These are phyloP conservation scores for Drosophila mayri DNA, from an alignment of 1,140 invertebrate genomes.

Conservation along the genomic window DNA sequence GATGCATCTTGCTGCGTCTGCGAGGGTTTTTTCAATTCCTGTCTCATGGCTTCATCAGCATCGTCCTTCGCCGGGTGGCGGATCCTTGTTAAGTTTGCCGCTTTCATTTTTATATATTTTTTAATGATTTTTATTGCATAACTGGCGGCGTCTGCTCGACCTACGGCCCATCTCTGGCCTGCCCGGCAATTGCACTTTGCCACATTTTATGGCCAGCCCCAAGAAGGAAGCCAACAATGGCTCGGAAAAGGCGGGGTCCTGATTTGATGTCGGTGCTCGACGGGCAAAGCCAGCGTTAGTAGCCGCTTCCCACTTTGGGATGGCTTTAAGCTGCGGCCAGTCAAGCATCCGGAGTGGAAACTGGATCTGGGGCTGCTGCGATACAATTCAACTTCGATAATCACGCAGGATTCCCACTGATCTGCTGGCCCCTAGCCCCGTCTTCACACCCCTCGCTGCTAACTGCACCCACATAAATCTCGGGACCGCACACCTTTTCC, in stretches of 20 bases:
- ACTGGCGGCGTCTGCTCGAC: constrained; percentile 51
- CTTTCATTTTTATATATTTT: constrained; percentile 82
- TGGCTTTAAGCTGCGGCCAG: constrained; percentile 17
- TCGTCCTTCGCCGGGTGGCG: constrained; percentile 9
- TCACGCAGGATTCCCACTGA: constrained; percentile 2
- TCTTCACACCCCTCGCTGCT: not conserved
- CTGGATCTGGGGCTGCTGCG: not conserved
- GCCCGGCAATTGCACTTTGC: constrained; percentile 77
- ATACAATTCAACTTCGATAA: constrained; percentile 34
- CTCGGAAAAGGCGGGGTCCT: constrained; percentile 10
- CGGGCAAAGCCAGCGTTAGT: not conserved
- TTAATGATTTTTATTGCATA: constrained; percentile 84
- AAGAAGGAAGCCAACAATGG: constrained; percentile 28
- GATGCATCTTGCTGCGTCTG: constrained; percentile 47
- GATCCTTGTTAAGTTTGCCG: constrained; percentile 75
- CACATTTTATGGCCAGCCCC: constrained; percentile 69
- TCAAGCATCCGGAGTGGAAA: not conserved
- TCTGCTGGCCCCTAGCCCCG: not conserved
- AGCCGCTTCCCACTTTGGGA: not conserved
- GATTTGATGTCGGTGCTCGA: constrained; percentile 52
- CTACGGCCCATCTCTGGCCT: constrained; percentile 10
- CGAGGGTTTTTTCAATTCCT: constrained; percentile 65
- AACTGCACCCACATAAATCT: constrained; percentile 54
- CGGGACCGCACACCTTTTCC: constrained; percentile 39
- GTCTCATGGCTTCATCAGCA: constrained; percentile 64